A percentile compares a stretch with the other conserved stretches of the same genome.
phyloP scores from a whole-genome alignment of 2,113 vertebrate species.

The Antennarius striatus region DNA sequence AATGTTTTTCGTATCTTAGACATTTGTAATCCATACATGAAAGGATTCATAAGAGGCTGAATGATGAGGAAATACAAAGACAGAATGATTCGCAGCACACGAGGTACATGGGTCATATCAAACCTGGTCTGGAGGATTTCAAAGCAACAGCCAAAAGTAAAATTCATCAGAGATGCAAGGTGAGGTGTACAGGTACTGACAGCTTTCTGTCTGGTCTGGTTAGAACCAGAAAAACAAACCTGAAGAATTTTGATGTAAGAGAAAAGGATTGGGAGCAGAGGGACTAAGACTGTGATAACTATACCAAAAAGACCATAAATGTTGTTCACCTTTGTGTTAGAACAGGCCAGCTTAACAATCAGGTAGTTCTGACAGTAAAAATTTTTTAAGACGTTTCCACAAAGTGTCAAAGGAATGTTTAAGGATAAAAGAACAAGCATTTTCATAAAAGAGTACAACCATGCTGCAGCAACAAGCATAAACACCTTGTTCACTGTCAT shows the following conservation, averaged over 20 bases:
- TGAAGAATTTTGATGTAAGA: conserved; percentile 42
- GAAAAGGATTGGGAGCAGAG: conserved; percentile 8
- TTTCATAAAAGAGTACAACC: conserved; percentile 25
- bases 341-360: conserved; percentile 64
- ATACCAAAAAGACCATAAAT: conserved; percentile 29
- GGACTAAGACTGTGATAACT: conserved; percentile 2
- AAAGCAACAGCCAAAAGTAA: conserved; percentile 40
- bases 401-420: conserved; percentile 44
- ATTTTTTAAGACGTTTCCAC: conserved; percentile 57
- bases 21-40: conserved; percentile 2
- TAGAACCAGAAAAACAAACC: conserved; percentile 43
- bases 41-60: not conserved
- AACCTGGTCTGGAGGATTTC: conserved; percentile 57
- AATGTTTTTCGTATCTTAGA: conserved; percentile 3
- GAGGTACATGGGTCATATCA: conserved; percentile 23
- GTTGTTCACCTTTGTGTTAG: conserved; percentile 49
- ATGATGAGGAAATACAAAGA: conserved; percentile 51
- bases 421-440: not conserved
- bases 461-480: conserved; percentile 9
- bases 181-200: conserved; percentile 66
- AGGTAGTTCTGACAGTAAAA: conserved; percentile 61
- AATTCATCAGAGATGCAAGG: conserved; percentile 58
- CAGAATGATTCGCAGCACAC: conserved; percentile 16
- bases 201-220: conserved; percentile 48
- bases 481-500: conserved; percentile 3